Percentiles rank a stretch among this genome's conserved stretches.
Conservation (phyloP, 2,113 vertebrate genomes). For the Myrmecobius fasciatus region DNA sequence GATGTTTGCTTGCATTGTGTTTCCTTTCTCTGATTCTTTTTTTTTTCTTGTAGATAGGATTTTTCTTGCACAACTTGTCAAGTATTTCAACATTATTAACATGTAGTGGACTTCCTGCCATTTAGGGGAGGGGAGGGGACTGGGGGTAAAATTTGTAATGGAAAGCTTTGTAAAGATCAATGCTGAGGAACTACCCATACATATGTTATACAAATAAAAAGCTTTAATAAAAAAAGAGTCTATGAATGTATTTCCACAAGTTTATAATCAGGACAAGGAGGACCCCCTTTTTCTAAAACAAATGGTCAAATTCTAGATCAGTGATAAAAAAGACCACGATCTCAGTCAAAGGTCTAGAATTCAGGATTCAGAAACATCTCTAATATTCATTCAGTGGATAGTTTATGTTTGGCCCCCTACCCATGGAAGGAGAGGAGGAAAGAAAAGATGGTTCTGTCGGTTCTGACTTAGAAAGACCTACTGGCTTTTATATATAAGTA, state of each 20-base stretch:
- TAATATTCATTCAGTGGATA: not conserved
- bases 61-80: too few relatives aligned
- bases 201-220: too few relatives aligned
- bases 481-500: not conserved
- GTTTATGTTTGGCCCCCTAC: not conserved
- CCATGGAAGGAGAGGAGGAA: not conserved
- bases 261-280: not conserved
- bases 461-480: not conserved
- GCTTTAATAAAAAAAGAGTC: too few relatives aligned
- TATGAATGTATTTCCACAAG: not conserved
- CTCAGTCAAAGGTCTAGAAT: not conserved
- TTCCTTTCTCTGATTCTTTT: too few relatives aligned
- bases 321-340: not conserved
- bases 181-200: too few relatives aligned
- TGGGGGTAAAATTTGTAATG: too few relatives aligned
- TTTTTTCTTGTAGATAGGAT: too few relatives aligned
- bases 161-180: too few relatives aligned
- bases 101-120: too few relatives aligned
- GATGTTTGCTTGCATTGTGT: too few relatives aligned
- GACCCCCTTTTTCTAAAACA: conserved; percentile 1
- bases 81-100: too few relatives aligned
- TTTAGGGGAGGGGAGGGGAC: too few relatives aligned
- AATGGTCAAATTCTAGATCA: not conserved
- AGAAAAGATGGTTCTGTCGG: not conserved
- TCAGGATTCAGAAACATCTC: not conserved